Conservation (phyloP, 2,113 vertebrate genomes). For the Neolamprologus variostigma region DNA sequence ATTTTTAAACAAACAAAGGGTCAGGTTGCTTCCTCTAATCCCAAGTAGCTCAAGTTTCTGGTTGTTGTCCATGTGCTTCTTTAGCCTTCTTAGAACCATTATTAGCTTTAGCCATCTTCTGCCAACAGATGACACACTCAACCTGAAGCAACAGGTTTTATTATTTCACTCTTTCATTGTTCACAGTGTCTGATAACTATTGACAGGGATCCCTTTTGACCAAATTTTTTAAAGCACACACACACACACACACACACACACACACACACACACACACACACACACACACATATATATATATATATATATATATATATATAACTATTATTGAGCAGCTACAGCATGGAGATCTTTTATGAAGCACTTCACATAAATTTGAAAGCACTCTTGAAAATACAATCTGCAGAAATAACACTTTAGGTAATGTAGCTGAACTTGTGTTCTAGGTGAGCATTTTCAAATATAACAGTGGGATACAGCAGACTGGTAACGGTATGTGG, state of each 20-base stretch:
- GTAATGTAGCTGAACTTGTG: neutral
- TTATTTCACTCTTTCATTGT: neutral
- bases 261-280: no score
- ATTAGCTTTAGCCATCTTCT: neutral
- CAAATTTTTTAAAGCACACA: neutral
- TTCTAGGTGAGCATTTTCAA: neutral
- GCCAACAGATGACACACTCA: neutral
- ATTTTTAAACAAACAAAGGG: neutral
- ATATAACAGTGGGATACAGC: neutral
- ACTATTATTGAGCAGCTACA: neutral
- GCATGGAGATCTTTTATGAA: neutral
- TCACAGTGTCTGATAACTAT: neutral
- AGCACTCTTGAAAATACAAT: neutral
- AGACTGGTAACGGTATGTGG: neutral
- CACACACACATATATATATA: neutral
- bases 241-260: neutral
- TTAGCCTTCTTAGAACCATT: neutral
- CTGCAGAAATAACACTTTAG: neutral
- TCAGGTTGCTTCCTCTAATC: accelerated
- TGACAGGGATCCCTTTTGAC: neutral
- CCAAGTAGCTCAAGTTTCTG: neutral
- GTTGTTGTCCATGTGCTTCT: neutral
- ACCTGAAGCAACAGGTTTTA: neutral
- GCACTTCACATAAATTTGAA: neutral
- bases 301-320: accelerated